These are phyloP conservation scores for Lathronympha strigana DNA, from an alignment of 2,888 invertebrate genomes.

Conservation along the genomic window DNA sequence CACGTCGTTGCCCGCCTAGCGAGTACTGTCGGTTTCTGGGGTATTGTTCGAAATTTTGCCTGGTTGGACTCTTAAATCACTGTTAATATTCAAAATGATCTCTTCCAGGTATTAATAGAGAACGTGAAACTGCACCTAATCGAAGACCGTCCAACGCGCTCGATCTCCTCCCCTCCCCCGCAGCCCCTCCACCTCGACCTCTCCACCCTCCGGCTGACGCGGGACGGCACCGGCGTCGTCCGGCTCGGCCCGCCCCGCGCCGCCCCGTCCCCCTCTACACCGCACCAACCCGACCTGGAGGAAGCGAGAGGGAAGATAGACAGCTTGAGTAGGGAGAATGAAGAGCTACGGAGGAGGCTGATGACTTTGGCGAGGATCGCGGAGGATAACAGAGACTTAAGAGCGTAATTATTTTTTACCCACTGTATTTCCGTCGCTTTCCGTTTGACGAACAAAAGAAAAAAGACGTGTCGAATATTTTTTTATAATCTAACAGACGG, in stretches of 20 bases:
- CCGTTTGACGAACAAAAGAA: too few species aligned
- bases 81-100: background rate
- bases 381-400: conserved; percentile 80
- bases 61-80: background rate
- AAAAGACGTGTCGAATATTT: too few species aligned
- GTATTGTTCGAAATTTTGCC: too few species aligned
- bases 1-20: too few species aligned
- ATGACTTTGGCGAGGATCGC: conserved; percentile 79
- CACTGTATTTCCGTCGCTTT: too few species aligned
- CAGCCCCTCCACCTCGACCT: conserved; percentile 51
- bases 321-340: conserved; percentile 74
- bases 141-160: conserved; percentile 93
- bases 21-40: too few species aligned
- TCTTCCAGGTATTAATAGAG: conserved; percentile 87
- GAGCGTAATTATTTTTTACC: conserved; percentile 70
- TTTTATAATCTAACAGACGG: too few species aligned
- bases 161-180: conserved; percentile 86
- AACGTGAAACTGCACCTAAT: conserved; percentile 90
- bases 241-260: background rate
- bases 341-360: conserved; percentile 77
- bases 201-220: background rate
- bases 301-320: conserved; percentile 70
- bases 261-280: background rate
- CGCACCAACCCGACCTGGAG: conserved; percentile 73
- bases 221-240: background rate